phyloP scores from a whole-genome alignment of 2,113 vertebrate species.

The Vombatus ursinus region DNA sequence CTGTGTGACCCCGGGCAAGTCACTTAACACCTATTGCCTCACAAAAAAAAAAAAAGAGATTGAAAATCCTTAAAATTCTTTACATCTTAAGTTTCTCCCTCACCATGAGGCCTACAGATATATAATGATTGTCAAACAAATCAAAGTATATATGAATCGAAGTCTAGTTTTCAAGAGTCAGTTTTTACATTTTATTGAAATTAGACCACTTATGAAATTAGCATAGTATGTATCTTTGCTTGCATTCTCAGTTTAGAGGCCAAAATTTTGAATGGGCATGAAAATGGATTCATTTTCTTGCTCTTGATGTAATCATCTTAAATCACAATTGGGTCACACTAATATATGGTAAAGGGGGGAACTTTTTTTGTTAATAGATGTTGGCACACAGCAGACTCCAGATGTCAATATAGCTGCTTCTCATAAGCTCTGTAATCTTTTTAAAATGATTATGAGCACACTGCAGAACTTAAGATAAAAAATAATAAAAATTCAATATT shows the following conservation, averaged over 20 bases:
- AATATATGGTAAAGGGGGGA: accelerated
- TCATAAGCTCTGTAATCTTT: background rate
- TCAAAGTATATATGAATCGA: background rate
- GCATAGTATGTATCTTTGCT: slow-evolving; percentile 13
- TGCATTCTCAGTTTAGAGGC: slow-evolving; percentile 26
- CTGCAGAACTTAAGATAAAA: background rate
- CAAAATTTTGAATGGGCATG: slow-evolving; percentile 35
- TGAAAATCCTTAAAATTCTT: background rate
- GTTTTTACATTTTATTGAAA: slow-evolving; percentile 36
- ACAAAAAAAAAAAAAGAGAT: background rate
- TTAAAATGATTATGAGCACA: background rate
- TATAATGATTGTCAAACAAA: background rate
- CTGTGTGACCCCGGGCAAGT: no score
- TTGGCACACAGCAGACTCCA: background rate
- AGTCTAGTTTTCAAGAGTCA: slow-evolving; percentile 20
- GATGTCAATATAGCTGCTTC: background rate
- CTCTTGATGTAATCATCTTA: background rate
- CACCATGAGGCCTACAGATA: background rate
- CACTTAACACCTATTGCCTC: no score
- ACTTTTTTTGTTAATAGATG: background rate
- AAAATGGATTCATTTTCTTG: slow-evolving; percentile 43
- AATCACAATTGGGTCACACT: background rate
- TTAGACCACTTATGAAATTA: slow-evolving; percentile 55
- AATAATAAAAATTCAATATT: background rate
- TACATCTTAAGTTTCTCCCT: background rate